Evolutionary conservation across 2,797 vertebrate genomes (phyloP), one percentile per base, ranked within the genome.

Genomic region (Ptychadena robeensis): DNA sequence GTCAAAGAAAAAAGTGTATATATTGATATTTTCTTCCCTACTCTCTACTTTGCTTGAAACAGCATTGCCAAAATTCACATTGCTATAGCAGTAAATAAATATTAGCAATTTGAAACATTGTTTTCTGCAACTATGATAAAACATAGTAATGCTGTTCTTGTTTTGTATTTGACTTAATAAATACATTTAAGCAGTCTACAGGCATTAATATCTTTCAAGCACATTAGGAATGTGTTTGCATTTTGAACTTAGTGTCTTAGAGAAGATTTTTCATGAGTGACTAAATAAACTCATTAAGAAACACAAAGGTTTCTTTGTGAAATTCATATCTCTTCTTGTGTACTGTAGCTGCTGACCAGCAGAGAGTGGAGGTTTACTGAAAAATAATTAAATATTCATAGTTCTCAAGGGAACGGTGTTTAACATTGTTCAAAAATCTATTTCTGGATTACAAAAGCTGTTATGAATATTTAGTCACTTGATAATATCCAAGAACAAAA

Each of bases 351-450:
- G 44, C 44, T 53, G 44, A 53, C 44, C 44, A 53, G 44, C 44
- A 53, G 44, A 66, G 30, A 32, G 64, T 66, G 30, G 64, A 66
- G 30, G 14, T 66, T 66, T 14, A 66, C 31, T 22, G 31, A 66
- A 22, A 18, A 31, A 66, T 22, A 66, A 31, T 15, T 18, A 66
- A 32, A 66, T 32, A 66, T 66, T 14, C 32, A 32, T 18, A 32
- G 3, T 66, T 32, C 64, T 34, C 31, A 18, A 66, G 64, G 64
- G 64, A 66, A 22, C 32, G 6, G 30, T 34, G 64, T 66, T 32
- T 66, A 66, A 66, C 30, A 66, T 66, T 66, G 64, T 34, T 66
- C 32, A 9, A 67, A 67, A 67, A 67, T 67, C 32, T n/a, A 67
- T 22, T 67, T 67, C 34, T 67, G 18, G 32, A 67, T 35, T 35